phyloP scores from a whole-genome alignment of 2,113 vertebrate genomes.

The Megaleporinus macrocephalus region DNA sequence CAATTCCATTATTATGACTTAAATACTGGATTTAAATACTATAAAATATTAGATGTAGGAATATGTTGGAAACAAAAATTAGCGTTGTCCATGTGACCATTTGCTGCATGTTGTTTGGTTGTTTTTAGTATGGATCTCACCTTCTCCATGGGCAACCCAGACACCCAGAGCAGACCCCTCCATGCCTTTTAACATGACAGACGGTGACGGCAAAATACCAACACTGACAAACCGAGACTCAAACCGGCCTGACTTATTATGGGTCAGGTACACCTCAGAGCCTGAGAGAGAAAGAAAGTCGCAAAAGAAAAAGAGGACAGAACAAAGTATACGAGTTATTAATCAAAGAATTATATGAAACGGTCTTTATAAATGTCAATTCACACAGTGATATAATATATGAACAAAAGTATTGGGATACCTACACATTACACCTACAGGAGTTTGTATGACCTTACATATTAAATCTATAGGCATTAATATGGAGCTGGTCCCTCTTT shows the following conservation, averaged over 20 bases:
- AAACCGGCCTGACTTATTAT: constrained; percentile 86
- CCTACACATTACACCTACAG: no score
- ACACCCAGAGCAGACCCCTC: constrained; percentile 85
- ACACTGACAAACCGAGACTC: constrained; percentile 89
- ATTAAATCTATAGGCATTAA: no score
- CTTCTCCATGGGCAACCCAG: constrained; percentile 93
- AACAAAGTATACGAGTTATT: no score
- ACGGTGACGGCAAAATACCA: constrained; percentile 78
- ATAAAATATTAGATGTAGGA: not conserved
- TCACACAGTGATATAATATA: no score
- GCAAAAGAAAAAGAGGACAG: no score
- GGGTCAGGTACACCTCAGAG: constrained; percentile 79
- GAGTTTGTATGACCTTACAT: no score
- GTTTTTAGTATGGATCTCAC: constrained; percentile 63
- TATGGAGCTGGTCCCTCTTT: no score
- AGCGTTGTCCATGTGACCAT: not conserved
- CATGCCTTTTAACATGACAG: constrained; percentile 88
- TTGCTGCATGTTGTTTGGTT: not conserved
- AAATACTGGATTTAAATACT: not conserved
- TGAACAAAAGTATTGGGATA: no score
- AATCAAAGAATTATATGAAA: no score
- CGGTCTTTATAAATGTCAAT: no score
- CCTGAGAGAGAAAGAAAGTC: not conserved
- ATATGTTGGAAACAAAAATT: no score
- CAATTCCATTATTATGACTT: not conserved